Base-by-base conservation (phyloP, 92 coral and sea anemone genomes). In the Siderastrea radians region DNA sequence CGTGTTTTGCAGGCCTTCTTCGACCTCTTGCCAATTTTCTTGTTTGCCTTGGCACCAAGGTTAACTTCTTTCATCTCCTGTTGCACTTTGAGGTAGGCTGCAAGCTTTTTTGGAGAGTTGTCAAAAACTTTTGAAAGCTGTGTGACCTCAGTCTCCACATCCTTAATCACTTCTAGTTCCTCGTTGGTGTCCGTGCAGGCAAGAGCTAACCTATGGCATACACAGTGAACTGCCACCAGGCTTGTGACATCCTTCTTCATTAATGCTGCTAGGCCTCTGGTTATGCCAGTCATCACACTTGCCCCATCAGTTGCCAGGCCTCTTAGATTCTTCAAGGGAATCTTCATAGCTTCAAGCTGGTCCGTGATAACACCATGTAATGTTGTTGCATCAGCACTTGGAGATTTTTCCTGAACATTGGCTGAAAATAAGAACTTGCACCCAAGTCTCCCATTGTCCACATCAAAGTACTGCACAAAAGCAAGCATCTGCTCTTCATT, bases 251-350 rank as follows among this genome's bases (percentile, higher is more conserved):
- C 88, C 44, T 73, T 45, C 60, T 63, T 73, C 49, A 60, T 15
- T 17, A 13, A 19, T 70, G 73, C 49, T 72, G 87, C 87, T 45
- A 83, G 69, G n/a, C 87, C 69, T 53, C 70, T 83, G 62, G 26
- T 69, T 74, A 54, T 57, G 44, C 80, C 80, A 43, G 87, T 83
- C 80, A 83, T 83, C 26, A 83, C 87, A 51, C 57, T 71, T 71
- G 87, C 79, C 55, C 87, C 87, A 72, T 83, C 87, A 12, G 69
- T 83, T 55, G 87, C 71, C 50, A 83, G 68, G 54, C 79, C 79
- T 26, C 79, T 67, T 81, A 66, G 58, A 63, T 81, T 76, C 61
- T 76, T 76, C 58, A 76, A 50, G 7, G 81, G 61, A 61, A 78
- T 78, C 51, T 78, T 78, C 5, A 19, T 4, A 12, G 6, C 38